A percentile compares a stretch with the other conserved stretches of the same genome.
phyloP scores from a whole-genome alignment of 1,140 invertebrate genomes.

The Tetragnatha versicolor region DNA sequence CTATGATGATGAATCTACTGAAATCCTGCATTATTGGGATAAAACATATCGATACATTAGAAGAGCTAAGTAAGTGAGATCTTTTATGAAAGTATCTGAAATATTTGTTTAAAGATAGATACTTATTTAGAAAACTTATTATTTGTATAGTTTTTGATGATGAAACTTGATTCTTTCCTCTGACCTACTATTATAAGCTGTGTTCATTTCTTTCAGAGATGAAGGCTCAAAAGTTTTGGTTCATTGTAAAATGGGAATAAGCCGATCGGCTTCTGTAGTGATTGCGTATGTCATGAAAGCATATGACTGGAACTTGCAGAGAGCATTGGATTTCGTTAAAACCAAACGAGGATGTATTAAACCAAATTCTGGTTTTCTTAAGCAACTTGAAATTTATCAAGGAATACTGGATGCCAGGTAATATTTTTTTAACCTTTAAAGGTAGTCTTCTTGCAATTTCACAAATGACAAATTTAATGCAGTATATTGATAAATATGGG shows the following conservation, averaged over 20 bases:
- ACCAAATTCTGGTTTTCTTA: conserved; percentile 92
- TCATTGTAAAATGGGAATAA: conserved; percentile 88
- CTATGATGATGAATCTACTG: conserved; percentile 95
- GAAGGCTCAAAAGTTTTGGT: conserved; percentile 84
- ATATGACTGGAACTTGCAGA: conserved; percentile 89
- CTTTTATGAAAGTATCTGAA: too few relatives aligned
- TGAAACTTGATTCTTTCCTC: not conserved
- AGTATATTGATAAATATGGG: too few relatives aligned
- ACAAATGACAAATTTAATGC: too few relatives aligned
- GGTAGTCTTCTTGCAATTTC: too few relatives aligned
- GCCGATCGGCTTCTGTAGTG: conserved; percentile 93
- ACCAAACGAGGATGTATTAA: conserved; percentile 90
- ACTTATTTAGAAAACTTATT: too few relatives aligned
- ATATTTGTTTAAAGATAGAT: conserved; percentile 9
- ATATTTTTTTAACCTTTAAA: not conserved
- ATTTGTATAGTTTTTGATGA: conserved; percentile 41
- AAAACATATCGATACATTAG: conserved; percentile 96
- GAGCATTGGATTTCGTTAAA: conserved; percentile 89
- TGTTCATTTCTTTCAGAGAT: conserved; percentile 70
- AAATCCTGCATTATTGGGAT: conserved; percentile 96
- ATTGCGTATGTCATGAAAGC: conserved; percentile 99
- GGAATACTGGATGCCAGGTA: conserved; percentile 94
- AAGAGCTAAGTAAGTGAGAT: conserved; percentile 79
- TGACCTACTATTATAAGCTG: too few relatives aligned
- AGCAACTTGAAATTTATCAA: conserved; percentile 90